A percentile compares a stretch with the other conserved stretches of the same genome.
These are phyloP conservation scores for Brachylomia viminalis DNA, from an alignment of 2,888 invertebrate species.

Conservation along the genomic window DNA sequence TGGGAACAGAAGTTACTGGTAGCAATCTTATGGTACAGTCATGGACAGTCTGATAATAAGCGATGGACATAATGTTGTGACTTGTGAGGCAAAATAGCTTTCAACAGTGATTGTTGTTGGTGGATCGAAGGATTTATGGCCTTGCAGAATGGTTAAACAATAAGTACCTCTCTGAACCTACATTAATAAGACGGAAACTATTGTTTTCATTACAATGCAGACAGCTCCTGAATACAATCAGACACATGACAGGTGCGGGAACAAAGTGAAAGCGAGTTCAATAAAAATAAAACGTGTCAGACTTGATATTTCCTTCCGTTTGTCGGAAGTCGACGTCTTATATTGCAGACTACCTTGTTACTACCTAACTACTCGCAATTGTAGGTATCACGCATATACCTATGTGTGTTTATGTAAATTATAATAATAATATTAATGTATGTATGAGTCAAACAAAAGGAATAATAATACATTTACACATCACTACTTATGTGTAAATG, in stretches of 20 bases:
- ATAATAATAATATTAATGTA: too few species aligned
- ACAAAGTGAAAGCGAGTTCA: slow-evolving; percentile 17
- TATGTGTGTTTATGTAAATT: neutral
- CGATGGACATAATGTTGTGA: neutral
- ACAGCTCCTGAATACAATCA: neutral
- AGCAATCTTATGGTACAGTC: neutral
- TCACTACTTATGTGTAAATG: too few species aligned
- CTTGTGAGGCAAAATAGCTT: neutral
- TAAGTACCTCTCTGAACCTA: neutral
- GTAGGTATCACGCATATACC: neutral
- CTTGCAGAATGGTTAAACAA: neutral
- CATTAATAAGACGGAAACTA: neutral
- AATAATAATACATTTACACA: neutral
- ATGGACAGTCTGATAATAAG: neutral
- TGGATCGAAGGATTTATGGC: neutral
- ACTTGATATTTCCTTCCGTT: slow-evolving; percentile 43
- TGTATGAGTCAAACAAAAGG: neutral
- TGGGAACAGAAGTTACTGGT: neutral
- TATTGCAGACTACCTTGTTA: slow-evolving; percentile 8
- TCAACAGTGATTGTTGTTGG: neutral
- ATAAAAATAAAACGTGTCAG: slow-evolving; percentile 26
- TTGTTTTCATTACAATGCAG: neutral
- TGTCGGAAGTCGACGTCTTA: slow-evolving; percentile 15
- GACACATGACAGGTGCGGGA: neutral
- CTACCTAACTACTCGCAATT: slow-evolving; percentile 12